phyloP scores from a whole-genome alignment of 1,140 invertebrate species.

The Heliconius hermathena region DNA sequence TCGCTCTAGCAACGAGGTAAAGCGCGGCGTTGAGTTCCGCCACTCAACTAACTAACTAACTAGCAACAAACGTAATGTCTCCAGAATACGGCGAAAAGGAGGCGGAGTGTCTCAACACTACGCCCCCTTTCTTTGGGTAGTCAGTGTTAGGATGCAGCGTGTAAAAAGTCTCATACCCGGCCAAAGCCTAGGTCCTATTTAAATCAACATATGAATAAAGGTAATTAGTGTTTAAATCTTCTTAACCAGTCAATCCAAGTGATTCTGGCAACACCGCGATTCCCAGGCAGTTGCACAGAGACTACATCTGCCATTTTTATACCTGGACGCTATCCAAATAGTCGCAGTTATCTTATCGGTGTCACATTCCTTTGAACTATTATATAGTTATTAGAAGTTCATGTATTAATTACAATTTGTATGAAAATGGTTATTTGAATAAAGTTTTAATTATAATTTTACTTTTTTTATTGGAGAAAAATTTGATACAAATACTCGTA shows the following conservation, averaged over 20 bases:
- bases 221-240: slow-evolving; percentile 19
- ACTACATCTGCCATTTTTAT: slow-evolving; percentile 69
- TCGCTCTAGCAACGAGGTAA: too few species aligned
- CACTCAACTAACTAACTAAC: too few species aligned
- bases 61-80: too few species aligned
- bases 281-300: slow-evolving; percentile 63
- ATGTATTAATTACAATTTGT: neutral
- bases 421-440: neutral
- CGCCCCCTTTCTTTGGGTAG: too few species aligned
- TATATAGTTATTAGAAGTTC: neutral
- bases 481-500: too few species aligned
- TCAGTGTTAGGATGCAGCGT: too few species aligned
- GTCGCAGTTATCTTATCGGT: slow-evolving; percentile 53
- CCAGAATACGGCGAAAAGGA: too few species aligned
- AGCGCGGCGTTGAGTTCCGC: too few species aligned
- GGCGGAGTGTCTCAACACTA: neutral
- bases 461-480: too few species aligned
- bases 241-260: slow-evolving; percentile 21
- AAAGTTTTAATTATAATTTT: neutral
- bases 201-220: slow-evolving; percentile 11
- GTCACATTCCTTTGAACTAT: slow-evolving; percentile 30
- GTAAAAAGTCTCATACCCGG: neutral
- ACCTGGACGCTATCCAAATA: slow-evolving; percentile 73
- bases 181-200: neutral
- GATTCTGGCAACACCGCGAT: slow-evolving; percentile 35